phyloP scores from a whole-genome alignment of 2,888 invertebrate genomes.

The Nephrotoma flavescens region DNA sequence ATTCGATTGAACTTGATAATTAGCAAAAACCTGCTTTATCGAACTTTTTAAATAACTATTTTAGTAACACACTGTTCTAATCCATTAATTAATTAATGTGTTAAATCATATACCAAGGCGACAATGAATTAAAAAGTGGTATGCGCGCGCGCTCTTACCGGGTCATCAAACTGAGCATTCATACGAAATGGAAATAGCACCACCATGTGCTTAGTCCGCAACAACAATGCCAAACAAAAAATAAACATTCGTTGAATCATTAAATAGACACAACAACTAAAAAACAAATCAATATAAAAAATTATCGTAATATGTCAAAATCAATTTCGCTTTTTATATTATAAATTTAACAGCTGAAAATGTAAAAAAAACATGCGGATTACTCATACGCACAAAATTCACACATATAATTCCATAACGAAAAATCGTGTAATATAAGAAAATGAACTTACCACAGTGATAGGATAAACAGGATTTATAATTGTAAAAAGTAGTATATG shows the following conservation, averaged over 20 bases:
- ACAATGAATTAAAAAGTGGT: neutral
- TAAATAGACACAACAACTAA: neutral
- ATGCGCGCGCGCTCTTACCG: neutral
- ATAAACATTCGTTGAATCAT: neutral
- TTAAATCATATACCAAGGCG: neutral
- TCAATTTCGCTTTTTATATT: neutral
- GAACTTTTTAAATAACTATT: too few species aligned
- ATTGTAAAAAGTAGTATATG: conserved; percentile 95
- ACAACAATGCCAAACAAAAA: neutral
- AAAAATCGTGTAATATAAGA: neutral
- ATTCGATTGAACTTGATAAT: too few species aligned
- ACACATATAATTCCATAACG: neutral
- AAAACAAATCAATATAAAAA: neutral
- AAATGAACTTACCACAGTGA: conserved; percentile 83
- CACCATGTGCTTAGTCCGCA: neutral
- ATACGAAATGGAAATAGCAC: neutral
- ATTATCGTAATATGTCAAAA: neutral
- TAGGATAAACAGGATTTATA: conserved; percentile 96
- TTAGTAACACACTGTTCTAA: neutral
- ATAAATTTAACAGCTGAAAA: neutral
- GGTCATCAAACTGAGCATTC: neutral
- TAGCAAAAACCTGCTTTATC: too few species aligned
- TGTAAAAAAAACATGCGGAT: neutral
- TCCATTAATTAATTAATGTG: neutral
- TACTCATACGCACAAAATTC: neutral